phyloP scores from a whole-genome alignment of 1,140 invertebrate genomes.

The Meloidogyne hapla region DNA sequence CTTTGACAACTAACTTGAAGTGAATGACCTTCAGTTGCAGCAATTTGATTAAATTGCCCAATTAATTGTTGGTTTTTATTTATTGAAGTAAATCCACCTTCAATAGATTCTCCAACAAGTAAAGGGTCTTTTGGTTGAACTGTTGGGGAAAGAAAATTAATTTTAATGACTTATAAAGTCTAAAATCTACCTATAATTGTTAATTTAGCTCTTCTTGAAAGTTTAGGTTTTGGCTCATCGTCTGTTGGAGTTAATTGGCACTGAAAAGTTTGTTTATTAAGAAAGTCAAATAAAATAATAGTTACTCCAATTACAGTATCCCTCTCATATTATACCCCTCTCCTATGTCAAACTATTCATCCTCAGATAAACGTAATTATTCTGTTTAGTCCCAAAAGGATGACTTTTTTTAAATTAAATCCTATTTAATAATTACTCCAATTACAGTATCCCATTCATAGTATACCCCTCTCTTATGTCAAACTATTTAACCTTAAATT shows the following conservation, averaged over 20 bases:
- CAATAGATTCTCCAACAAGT: constrained; percentile 24
- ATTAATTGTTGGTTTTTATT: not conserved
- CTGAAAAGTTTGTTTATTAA: not conserved
- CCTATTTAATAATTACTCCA: too few species aligned
- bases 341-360: too few species aligned
- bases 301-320: too few species aligned
- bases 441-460: too few species aligned
- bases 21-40: constrained; percentile 24
- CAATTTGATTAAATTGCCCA: constrained; percentile 22
- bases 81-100: not conserved
- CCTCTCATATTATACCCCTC: too few species aligned
- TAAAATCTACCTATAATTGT: constrained; percentile 17
- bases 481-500: too few species aligned
- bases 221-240: constrained; percentile 16
- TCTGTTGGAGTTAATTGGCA: constrained; percentile 32
- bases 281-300: too few species aligned
- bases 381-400: too few species aligned
- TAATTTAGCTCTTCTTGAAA: constrained; percentile 20
- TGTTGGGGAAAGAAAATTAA: constrained; percentile 17
- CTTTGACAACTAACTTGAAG: constrained; percentile 18
- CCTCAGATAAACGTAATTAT: too few species aligned
- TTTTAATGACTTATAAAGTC: not conserved
- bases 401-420: too few species aligned
- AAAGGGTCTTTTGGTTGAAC: constrained; percentile 22
- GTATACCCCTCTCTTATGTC: too few species aligned